Percentiles rank a stretch among this genome's conserved stretches.
Conservation (phyloP, 2,797 vertebrate genomes). For the Odontamblyopus rebecca region DNA sequence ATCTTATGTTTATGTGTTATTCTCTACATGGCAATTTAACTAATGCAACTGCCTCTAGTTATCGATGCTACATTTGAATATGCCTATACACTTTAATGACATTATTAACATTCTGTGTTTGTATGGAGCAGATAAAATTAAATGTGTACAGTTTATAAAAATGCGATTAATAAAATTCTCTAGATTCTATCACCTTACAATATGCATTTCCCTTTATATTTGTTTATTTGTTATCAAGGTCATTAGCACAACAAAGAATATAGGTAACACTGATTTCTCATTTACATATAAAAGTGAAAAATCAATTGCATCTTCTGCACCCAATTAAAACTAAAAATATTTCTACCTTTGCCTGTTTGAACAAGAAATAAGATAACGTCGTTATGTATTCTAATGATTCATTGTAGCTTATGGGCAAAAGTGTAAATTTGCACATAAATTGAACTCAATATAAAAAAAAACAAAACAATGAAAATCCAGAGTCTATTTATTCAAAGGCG, state of each 20-base stretch:
- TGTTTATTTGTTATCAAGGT: slow-evolving; percentile 61
- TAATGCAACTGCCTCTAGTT: background rate
- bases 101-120: background rate
- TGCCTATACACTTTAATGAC: background rate
- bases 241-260: slow-evolving; percentile 68
- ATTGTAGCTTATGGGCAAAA: slow-evolving; percentile 7
- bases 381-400: slow-evolving; percentile 43
- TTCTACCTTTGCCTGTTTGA: slow-evolving; percentile 32
- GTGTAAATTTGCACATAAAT: background rate
- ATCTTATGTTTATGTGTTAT: background rate
- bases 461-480: background rate
- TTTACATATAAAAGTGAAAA: slow-evolving; percentile 74
- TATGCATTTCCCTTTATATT: slow-evolving; percentile 32
- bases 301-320: slow-evolving; percentile 37
- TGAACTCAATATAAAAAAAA: background rate
- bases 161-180: slow-evolving; percentile 40
- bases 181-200: slow-evolving; percentile 50
- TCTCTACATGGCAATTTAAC: background rate
- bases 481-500: background rate
- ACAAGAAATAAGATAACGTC: slow-evolving; percentile 42
- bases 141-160: slow-evolving; percentile 23
- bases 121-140: background rate
- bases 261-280: slow-evolving; percentile 51
- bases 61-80: background rate
- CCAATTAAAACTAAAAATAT: slow-evolving; percentile 65